Base-by-base conservation (phyloP, 2,888 invertebrate genomes). In the Bimastos eiseni region DNA sequence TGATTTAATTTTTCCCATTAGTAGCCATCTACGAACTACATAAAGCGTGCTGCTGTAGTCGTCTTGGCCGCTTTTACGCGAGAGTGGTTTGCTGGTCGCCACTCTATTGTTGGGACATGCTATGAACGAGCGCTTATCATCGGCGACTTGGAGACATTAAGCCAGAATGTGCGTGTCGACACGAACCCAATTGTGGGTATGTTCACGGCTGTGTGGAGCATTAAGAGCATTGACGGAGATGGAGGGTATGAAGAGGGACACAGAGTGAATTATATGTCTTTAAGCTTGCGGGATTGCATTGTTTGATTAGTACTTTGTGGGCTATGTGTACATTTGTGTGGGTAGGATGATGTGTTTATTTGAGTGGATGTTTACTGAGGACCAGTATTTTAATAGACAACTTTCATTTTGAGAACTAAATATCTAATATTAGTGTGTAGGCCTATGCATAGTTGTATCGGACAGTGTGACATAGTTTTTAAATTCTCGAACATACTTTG, bases 311-410 rank as follows among this genome's bases (percentile, higher is more conserved):
- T 70, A n/a, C 70, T 11, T 70, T 70, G 70, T 70, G 11, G n/a
- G n/a, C 70, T 49, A 8, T n/a, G n/a, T n/a, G 70, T 70, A 70
- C n/a, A 8, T 70, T n/a, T 8, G 70, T 8, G 1, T 1, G 49
- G 30, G 30, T 55, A 70, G 70, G 70, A 70, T 30, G 70, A n/a
- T n/a, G 30, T 70, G 70, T 70, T 70, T 70, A 70, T 70, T n/a
- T 70, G 70, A 70, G n/a, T 70, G n/a, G n/a, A 8, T 70, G n/a
- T 70, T 70, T 30, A 70, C 70, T n/a, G 8, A 70, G 4, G 30
- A n/a, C 70, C 70, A 70, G 70, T 70, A 70, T 70, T n/a, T n/a
- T 70, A 70, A 70, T n/a, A 70, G n/a, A 70, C 70, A 30, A n/a
- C 70, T n/a, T 70, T 1, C 49, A 49, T 49, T 49, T 49, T 21